These are phyloP conservation scores for Platycercus adscitus DNA, from an alignment of 2,113 vertebrate species.

Conservation along the genomic window DNA sequence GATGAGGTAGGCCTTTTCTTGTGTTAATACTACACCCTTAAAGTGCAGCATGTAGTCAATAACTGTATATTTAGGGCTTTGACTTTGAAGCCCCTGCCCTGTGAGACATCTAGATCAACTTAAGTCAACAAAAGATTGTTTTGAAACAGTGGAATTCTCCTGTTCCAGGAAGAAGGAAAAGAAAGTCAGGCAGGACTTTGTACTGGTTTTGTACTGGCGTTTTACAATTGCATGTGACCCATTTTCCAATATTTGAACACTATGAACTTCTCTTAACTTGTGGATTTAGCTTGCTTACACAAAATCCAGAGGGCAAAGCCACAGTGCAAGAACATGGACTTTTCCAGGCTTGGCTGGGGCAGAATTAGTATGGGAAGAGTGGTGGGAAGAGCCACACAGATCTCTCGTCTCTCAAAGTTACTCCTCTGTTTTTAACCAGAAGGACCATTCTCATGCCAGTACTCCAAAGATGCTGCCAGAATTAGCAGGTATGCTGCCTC, in stretches of 20 bases:
- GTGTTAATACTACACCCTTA: not conserved
- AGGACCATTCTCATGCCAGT: not conserved
- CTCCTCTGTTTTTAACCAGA: not conserved
- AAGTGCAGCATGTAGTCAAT: not conserved
- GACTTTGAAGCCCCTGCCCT: not conserved
- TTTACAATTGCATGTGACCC: not conserved
- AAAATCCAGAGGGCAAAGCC: not conserved
- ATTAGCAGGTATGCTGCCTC: not conserved
- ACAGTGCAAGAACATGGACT: not conserved
- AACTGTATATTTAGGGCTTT: not conserved
- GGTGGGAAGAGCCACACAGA: not conserved
- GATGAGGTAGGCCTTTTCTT: not conserved
- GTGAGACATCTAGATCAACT: not conserved
- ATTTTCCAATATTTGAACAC: not conserved
- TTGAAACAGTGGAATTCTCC: not conserved
- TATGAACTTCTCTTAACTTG: not conserved
- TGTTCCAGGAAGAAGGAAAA: not conserved
- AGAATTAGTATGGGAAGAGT: not conserved
- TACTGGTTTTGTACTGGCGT: not conserved
- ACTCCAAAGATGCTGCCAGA: not conserved
- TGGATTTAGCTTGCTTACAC: not conserved
- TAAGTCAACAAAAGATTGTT: not conserved
- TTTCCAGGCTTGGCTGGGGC: not conserved
- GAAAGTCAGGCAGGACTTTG: not conserved
- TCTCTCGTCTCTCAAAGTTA: not conserved